Evolutionary conservation across 2,113 vertebrate genomes (phyloP), one percentile per base, ranked within the genome.

Genomic region (Cranoglanis bouderius): DNA sequence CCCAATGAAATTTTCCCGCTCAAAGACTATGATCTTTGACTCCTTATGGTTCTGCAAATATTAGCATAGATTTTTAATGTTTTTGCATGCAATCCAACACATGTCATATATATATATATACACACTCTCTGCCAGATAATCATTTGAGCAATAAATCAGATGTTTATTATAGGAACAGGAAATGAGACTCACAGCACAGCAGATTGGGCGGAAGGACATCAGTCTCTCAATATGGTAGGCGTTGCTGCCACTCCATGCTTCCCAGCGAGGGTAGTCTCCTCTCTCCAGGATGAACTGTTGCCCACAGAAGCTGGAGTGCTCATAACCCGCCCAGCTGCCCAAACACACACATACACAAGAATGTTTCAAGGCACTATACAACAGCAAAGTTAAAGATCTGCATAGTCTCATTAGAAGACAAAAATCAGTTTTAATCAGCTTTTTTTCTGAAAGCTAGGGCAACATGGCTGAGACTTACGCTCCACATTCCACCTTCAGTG

Each of bases 211-310:
- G 96, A 99, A 99, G 93, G 98, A 99, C 96, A 97, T 98, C 94
- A 99, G 96, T 90, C 97, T 97, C 94, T 99, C 98, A 1, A 97
- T 97, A 94, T 98, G 98, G 93, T 99, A 99, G 92, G 98, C 97
- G 10, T 98, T 98, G 95, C 97, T 99, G 92, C 98, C 98, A 0
- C 98, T 99, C 98, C 98, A 99, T 40, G 98, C 97, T 53, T 99
- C 97, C 98, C 98, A 99, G 92, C 96, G 96, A 29, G 98, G 98
- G 92, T 99, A 99, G 91, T 99, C 97, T 90, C 98, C 98, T 92
- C 97, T 97, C 94, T 99, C 98, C 96, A 99, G 94, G 91, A 98
- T 96, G 95, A 99, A 99, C 96, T 98, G 98, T 93, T 99, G 98
- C 87, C 98, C 98, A 70, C 97, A 98, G 95, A 97, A 99, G 86